These are phyloP conservation scores for Venturia canescens DNA, from an alignment of 1,140 invertebrate genomes.

Conservation along the genomic window DNA sequence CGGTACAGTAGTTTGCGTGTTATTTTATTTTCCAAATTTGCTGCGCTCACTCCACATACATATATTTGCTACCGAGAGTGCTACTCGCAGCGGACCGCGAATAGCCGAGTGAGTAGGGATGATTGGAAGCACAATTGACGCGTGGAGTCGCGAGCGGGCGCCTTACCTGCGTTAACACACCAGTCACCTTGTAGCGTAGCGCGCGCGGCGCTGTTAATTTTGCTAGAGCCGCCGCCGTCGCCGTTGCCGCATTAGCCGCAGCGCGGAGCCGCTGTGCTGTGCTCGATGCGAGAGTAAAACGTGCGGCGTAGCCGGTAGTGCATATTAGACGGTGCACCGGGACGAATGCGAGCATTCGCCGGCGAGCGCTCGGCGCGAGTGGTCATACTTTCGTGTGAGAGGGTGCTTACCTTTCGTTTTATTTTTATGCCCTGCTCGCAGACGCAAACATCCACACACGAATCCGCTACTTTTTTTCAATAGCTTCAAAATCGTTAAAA, in stretches of 20 bases:
- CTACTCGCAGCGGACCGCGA: background rate
- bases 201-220: constrained; percentile 35
- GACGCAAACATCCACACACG: background rate
- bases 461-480: background rate
- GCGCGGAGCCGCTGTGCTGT: constrained; percentile 49
- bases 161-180: constrained; percentile 65
- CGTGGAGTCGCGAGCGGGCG: constrained; percentile 48
- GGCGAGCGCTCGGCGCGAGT: constrained; percentile 65
- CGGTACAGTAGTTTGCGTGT: too few species aligned
- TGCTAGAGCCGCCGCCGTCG: constrained; percentile 9
- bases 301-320: constrained; percentile 60
- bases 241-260: constrained; percentile 6
- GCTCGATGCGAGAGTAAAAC: constrained; percentile 52
- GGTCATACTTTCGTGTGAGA: constrained; percentile 35
- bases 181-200: constrained; percentile 57
- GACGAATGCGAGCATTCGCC: constrained; percentile 65
- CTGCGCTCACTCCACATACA: too few species aligned
- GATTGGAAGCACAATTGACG: constrained; percentile 40
- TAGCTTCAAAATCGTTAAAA: background rate
- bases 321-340: constrained; percentile 66
- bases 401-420: background rate
- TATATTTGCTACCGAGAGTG: background rate
- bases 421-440: background rate
- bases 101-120: constrained; percentile 27
- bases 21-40: too few species aligned